Evolutionary conservation across 2,888 invertebrate genomes (phyloP).

Genomic region (Malacosoma neustria): DNA sequence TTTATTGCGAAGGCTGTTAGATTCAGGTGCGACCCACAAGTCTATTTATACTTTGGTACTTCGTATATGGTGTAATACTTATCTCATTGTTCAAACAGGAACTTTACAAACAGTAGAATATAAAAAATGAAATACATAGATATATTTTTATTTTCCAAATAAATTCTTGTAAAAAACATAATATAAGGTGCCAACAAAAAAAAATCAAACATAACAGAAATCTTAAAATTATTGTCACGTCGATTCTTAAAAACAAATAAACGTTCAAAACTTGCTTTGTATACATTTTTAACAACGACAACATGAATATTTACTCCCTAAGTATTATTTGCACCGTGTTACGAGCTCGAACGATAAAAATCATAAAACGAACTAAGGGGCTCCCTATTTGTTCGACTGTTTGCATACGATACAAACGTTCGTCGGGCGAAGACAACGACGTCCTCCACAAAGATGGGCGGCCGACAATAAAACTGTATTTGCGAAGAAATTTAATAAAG

Average conservation of each 20-base stretch:
- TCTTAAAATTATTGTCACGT: too few species aligned
- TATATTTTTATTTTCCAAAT: too few species aligned
- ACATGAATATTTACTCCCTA: slow-evolving; percentile 27
- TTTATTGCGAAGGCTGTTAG: too few species aligned
- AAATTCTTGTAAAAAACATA: too few species aligned
- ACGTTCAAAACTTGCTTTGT: slow-evolving; percentile 11
- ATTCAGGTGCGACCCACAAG: too few species aligned
- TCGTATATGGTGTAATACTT: too few species aligned
- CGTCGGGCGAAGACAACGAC: slow-evolving; percentile 43
- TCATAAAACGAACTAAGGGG: slow-evolving; percentile 54
- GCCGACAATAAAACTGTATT: slow-evolving; percentile 70
- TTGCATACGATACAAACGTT: slow-evolving; percentile 65
- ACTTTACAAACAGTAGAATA: too few species aligned
- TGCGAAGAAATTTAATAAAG: slow-evolving; percentile 75
- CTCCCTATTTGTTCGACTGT: slow-evolving; percentile 57
- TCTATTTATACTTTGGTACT: too few species aligned
- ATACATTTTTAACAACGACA: slow-evolving; percentile 25
- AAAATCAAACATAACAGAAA: background rate
- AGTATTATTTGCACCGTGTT: slow-evolving; percentile 36
- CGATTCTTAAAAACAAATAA: background rate
- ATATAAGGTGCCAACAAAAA: too few species aligned
- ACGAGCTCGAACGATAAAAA: slow-evolving; percentile 41
- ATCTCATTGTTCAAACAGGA: too few species aligned
- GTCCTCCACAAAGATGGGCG: slow-evolving; percentile 59
- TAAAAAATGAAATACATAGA: too few species aligned